Conservation (phyloP, 2,888 invertebrate genomes). For the Elgonia sp. region DNA sequence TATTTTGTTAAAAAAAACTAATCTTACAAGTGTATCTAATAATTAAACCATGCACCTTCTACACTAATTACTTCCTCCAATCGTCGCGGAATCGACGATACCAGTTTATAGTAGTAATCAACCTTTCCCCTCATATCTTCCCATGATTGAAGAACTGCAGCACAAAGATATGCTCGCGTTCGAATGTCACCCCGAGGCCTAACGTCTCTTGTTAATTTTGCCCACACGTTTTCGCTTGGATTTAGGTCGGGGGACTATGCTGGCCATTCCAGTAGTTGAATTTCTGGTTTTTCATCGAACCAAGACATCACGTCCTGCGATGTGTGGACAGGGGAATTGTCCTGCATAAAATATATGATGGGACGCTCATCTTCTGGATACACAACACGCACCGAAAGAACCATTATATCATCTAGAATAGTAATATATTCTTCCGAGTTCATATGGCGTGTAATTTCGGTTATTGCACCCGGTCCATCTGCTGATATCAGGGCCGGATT, state of each 20-base stretch:
- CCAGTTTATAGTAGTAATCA: background rate
- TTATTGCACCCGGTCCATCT: conserved; percentile 26
- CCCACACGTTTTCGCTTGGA: background rate
- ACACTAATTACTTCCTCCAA: too few species aligned
- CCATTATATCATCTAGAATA: conserved; percentile 21
- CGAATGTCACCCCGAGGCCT: background rate
- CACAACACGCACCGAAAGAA: conserved; percentile 1
- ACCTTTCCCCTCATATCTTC: background rate
- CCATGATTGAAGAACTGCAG: background rate
- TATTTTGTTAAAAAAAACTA: too few species aligned
- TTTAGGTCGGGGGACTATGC: background rate
- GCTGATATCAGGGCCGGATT: too few species aligned
- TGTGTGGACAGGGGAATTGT: background rate
- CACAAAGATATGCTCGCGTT: background rate
- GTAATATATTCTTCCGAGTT: conserved; percentile 33
- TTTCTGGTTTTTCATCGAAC: background rate
- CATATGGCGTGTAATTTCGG: conserved; percentile 15
- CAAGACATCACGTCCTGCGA: background rate
- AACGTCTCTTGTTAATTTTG: background rate
- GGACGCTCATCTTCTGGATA: conserved; percentile 14
- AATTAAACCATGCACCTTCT: too few species aligned
- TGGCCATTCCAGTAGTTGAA: background rate
- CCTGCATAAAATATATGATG: background rate
- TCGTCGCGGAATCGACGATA: background rate
- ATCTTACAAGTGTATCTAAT: too few species aligned